Evolutionary conservation across 1,140 invertebrate genomes (phyloP), one percentile per base, ranked within the genome.

Genomic region (Camponotus vicinus): DNA sequence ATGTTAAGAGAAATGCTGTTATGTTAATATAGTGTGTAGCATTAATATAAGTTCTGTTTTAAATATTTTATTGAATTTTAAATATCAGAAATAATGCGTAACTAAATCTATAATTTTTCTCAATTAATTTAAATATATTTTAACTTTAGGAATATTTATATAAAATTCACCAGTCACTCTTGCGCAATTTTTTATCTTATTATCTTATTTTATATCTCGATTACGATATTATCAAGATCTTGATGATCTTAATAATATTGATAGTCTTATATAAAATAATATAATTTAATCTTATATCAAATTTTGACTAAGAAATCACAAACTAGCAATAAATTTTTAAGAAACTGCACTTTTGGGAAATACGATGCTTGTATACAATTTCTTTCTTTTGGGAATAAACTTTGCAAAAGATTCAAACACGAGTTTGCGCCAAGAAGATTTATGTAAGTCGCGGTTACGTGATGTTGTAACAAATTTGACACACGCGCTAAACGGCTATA

Each of bases 381-480:
- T 27, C 40, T 32, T 64, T 42, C 15, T 42, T 15, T 45, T 21
- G 79, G 69, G n/a, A 45, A 75, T 83, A 83, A 73, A 83, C 55
- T 75, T 83, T 52, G 55, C 49, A 52, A 73, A 21, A 73, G 79
- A 83, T 83, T 83, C 18, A 61, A 61, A 42, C 69, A 57, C 18
- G 21, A 73, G 52, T 34, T 73, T 61, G 40, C 52, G 40, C 40
- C 13, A n/a, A 40, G 32, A 49, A 83, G 79, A 83, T 83, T 83
- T 83, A 83, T 75, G 34, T 73, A 83, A 83, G 79, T 55, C 55
- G 59, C 34, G 9, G 73, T 88, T 87, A 82, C 40, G 77, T 83
- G 79, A 83, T 57, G 34, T 32, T 42, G 73, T 64, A 87, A 87
- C 67, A 84, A 87, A 83, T 87, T 75, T 57, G 55, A 59, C 71